Percentiles rank a stretch among this genome's conserved stretches.
Evolutionary conservation across 2,113 vertebrate genomes (phyloP).

Genomic region (Perccottus glenii): DNA sequence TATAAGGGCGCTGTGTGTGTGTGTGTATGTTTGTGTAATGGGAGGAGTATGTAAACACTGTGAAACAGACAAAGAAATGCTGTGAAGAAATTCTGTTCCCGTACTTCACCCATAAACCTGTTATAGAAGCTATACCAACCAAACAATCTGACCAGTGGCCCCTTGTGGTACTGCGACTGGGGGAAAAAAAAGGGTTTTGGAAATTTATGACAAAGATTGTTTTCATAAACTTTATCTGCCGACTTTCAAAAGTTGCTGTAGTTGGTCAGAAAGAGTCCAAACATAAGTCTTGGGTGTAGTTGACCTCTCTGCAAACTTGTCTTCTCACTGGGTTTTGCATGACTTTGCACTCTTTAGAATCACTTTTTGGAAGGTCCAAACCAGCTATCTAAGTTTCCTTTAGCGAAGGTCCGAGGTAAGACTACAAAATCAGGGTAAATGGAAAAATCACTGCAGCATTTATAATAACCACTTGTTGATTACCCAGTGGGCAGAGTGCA

Average conservation of each 20-base stretch:
- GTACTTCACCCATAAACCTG: background rate
- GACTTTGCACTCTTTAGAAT: constrained; percentile 16
- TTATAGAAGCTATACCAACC: background rate
- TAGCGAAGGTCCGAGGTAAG: constrained; percentile 9
- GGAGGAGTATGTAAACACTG: constrained; percentile 37
- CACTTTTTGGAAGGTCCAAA: constrained; percentile 19
- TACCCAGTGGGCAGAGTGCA: constrained; percentile 19
- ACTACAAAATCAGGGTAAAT: no score
- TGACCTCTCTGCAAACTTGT: no score
- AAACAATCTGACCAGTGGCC: background rate
- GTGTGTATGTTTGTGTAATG: background rate
- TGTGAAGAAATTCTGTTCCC: constrained; percentile 1
- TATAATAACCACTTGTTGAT: constrained; percentile 15
- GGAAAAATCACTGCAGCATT: constrained; percentile 26
- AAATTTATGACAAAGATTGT: no score
- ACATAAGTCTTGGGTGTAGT: no score
- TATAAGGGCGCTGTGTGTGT: background rate
- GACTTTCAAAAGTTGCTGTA: no score
- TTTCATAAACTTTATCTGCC: no score
- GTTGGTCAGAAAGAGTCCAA: no score
- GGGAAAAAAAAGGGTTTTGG: no score
- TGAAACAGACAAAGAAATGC: constrained; percentile 8
- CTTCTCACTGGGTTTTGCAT: background rate
- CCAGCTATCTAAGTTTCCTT: constrained; percentile 39
- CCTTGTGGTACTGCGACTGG: background rate